Base-by-base conservation (phyloP, 2,888 invertebrate genomes). In the Alloscopus bannaensis region DNA sequence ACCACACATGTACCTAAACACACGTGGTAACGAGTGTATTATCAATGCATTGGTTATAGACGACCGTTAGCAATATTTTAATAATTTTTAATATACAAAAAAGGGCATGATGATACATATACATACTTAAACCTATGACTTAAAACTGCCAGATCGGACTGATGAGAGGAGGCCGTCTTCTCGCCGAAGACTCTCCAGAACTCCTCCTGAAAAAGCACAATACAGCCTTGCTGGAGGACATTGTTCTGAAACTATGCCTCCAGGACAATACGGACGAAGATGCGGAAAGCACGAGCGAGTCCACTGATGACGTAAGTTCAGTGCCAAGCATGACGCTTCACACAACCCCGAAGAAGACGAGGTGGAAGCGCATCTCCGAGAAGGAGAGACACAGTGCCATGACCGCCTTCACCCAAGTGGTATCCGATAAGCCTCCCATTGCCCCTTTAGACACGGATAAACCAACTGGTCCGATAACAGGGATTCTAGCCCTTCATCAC, bases 231-330 rank as follows among this genome's bases (percentile, higher is more conserved):
- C 42, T 84, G 28, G 84, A 84, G 50, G 81, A 84, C 24, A 75
- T 82, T n/a, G 84, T 84, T 3, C 72, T 84, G 8, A 78, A 84
- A 57, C 60, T 84, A 1, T 84, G 82, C 29, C 62, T 65, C n/a
- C 60, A 82, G 64, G 84, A 84, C 36, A 76, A 80, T 22, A 50
- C 68, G 0, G 65, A 66, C 1, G 76, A 78, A n/a, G 71, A 68
- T 45, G 42, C 24, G 20, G 73, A 77, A 22, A 72, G 72, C 28
- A 45, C 62, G 22, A 72, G 72, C 3, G 59, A 64, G 59, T 55
- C 50, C 0, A 62, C 64, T 2, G 55, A 50, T 3, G 52, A 64
- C 28, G 31, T 60, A 28, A 76, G 66, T 26, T 62, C 68, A 0
- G 24, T 76, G 13, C 59, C 60, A 0, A 29, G 60, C 8, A 55